These are phyloP conservation scores for Muscina levida DNA, from an alignment of 2,888 invertebrate species.

Conservation along the genomic window DNA sequence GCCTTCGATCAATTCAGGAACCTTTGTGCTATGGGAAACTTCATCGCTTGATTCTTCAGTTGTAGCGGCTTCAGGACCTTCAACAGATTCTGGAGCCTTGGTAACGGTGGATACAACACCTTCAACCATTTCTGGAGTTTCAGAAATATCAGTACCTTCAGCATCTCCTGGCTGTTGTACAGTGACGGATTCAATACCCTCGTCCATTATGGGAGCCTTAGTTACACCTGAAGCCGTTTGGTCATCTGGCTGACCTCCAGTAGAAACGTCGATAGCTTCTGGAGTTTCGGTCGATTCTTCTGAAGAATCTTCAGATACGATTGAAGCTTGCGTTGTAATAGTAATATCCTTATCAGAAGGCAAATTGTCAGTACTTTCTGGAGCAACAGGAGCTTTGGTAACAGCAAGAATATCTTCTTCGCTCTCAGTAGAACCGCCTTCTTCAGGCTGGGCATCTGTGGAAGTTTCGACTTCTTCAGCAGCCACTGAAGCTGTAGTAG, in stretches of 20 bases:
- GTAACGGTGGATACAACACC: constrained; percentile 8
- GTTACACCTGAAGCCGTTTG: constrained; percentile 1
- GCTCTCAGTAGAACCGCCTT: not conserved
- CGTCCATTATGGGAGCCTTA: not conserved
- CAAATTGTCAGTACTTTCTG: constrained; percentile 3
- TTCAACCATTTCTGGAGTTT: constrained; percentile 23
- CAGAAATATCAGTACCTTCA: not conserved
- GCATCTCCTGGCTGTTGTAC: constrained; percentile 29
- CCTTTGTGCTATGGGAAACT: not conserved
- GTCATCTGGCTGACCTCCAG: not conserved
- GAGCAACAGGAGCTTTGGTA: constrained; percentile 28
- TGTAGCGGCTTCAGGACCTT: constrained; percentile 32
- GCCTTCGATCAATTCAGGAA: constrained; percentile 15
- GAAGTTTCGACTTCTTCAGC: constrained; percentile 52
- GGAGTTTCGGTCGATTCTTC: not conserved
- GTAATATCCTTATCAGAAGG: constrained; percentile 1
- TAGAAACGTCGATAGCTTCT: not conserved
- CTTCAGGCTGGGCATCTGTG: constrained; percentile 23
- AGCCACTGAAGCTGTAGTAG: not conserved
- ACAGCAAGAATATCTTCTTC: constrained; percentile 3
- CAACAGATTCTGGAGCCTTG: constrained; percentile 23
- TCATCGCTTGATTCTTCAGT: constrained; percentile 17
- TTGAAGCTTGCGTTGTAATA: not conserved
- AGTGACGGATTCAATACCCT: constrained; percentile 19
- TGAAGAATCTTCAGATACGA: not conserved